These are phyloP conservation scores for Polymixis lichenea DNA, from an alignment of 2,888 invertebrate genomes.

Conservation along the genomic window DNA sequence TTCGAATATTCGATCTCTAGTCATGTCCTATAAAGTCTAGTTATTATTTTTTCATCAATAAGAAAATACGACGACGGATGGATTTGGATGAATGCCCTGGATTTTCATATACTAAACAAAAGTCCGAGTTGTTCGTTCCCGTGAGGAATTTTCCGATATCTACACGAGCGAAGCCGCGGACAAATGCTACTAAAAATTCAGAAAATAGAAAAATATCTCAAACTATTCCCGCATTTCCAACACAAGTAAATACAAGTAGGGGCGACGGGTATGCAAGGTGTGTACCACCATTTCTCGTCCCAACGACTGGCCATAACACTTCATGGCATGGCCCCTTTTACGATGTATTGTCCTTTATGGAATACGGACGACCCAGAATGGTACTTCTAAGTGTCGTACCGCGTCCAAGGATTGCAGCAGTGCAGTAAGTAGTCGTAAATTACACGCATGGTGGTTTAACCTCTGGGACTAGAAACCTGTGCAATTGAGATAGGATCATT, in stretches of 20 bases:
- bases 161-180: too few relatives aligned
- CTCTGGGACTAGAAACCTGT: conserved; percentile 20
- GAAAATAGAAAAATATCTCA: not conserved
- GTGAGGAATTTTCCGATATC: too few relatives aligned
- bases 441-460: conserved; percentile 14
- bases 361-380: conserved; percentile 59
- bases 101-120: too few relatives aligned
- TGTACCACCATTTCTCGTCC: conserved; percentile 36
- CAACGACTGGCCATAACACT: conserved; percentile 62
- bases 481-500: not conserved
- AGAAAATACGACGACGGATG: too few relatives aligned
- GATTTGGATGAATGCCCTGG: too few relatives aligned
- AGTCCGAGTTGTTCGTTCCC: too few relatives aligned
- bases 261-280: conserved; percentile 41
- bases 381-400: conserved; percentile 41
- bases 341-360: conserved; percentile 68
- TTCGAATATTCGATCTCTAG: too few relatives aligned
- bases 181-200: too few relatives aligned
- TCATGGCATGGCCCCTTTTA: conserved; percentile 60
- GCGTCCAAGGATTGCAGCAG: conserved; percentile 49
- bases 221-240: not conserved
- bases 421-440: conserved; percentile 45
- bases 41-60: too few relatives aligned
- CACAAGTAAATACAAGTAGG: conserved; percentile 9
- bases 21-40: too few relatives aligned